A percentile compares a stretch with the other conserved stretches of the same genome.
Conservation (phyloP, 2,888 invertebrate genomes). For the Podabrus alpinus region DNA sequence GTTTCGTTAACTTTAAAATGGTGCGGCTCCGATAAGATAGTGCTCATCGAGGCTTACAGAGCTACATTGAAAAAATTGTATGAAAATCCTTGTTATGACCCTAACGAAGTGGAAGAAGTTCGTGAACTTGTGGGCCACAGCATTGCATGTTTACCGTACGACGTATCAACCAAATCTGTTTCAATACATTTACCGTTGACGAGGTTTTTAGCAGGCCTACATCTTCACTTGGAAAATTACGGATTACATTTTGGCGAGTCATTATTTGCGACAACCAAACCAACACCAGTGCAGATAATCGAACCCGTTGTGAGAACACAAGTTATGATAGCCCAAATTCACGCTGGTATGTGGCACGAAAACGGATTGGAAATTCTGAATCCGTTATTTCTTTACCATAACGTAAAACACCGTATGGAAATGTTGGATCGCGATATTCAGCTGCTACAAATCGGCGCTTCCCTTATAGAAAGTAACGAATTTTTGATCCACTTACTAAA, state of each 20-base stretch:
- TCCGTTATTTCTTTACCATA: constrained; percentile 95
- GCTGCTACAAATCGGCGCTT: constrained; percentile 84
- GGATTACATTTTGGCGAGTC: constrained; percentile 75
- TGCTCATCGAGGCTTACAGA: constrained; percentile 78
- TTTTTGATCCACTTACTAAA: constrained; percentile 91
- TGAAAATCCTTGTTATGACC: constrained; percentile 60
- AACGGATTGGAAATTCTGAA: constrained; percentile 97
- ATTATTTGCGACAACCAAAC: constrained; percentile 68
- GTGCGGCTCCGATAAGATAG: constrained; percentile 82
- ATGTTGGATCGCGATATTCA: constrained; percentile 94
- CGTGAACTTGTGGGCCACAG: constrained; percentile 76
- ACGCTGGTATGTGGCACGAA: constrained; percentile 97
- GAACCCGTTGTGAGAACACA: constrained; percentile 89
- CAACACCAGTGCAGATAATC: constrained; percentile 82
- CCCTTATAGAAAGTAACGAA: constrained; percentile 86
- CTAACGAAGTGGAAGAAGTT: constrained; percentile 54
- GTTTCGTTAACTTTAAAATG: constrained; percentile 87
- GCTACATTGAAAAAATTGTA: constrained; percentile 71
- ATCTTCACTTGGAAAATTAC: constrained; percentile 77
- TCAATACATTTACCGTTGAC: constrained; percentile 95
- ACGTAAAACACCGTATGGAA: constrained; percentile 91
- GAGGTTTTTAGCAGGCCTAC: constrained; percentile 87
- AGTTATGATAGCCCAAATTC: constrained; percentile 86
- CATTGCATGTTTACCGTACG: constrained; percentile 84
- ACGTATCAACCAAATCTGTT: constrained; percentile 84